Conservation (phyloP, 2,888 invertebrate species). For the Ryuthela nishihirai region DNA sequence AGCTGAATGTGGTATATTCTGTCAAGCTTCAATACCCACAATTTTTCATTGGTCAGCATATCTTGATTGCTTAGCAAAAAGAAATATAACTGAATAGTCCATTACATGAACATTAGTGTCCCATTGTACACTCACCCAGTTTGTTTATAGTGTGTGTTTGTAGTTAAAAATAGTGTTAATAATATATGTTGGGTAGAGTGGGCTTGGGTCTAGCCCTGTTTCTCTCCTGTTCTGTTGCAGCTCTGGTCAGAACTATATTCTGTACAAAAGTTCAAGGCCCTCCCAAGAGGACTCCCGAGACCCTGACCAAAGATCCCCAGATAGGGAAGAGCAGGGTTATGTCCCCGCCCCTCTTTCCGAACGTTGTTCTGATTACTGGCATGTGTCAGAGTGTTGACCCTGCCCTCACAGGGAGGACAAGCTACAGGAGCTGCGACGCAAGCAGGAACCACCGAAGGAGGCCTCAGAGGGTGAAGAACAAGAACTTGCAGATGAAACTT, state of each 20-base stretch:
- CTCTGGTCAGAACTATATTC: conserved; percentile 38
- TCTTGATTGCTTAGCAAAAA: too few relatives aligned
- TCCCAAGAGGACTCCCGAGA: conserved; percentile 29
- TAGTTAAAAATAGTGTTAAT: too few relatives aligned
- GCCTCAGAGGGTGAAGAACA: conserved; percentile 8
- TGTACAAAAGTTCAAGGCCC: conserved; percentile 11
- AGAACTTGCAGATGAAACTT: conserved; percentile 58
- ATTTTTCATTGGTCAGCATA: too few relatives aligned
- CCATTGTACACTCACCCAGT: too few relatives aligned
- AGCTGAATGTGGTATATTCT: too few relatives aligned
- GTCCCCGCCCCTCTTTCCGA: conserved; percentile 26
- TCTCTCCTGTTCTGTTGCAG: conserved; percentile 40
- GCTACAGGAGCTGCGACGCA: conserved; percentile 69
- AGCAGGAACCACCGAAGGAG: conserved; percentile 47
- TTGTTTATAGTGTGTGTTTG: too few relatives aligned
- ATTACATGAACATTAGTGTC: too few relatives aligned
- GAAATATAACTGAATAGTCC: too few relatives aligned
- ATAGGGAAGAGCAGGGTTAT: conserved; percentile 38
- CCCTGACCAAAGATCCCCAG: conserved; percentile 34
- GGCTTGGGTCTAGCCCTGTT: conserved; percentile 39
- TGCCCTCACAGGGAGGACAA: conserved; percentile 68
- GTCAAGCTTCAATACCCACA: too few relatives aligned
- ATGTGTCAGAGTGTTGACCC: conserved; percentile 38
- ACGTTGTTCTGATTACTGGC: conserved; percentile 22
- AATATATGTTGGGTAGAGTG: conserved; percentile 7